These are phyloP conservation scores for Exaiptasia diaphana DNA, from an alignment of 64 coral and sea anemone species.

Conservation along the genomic window DNA sequence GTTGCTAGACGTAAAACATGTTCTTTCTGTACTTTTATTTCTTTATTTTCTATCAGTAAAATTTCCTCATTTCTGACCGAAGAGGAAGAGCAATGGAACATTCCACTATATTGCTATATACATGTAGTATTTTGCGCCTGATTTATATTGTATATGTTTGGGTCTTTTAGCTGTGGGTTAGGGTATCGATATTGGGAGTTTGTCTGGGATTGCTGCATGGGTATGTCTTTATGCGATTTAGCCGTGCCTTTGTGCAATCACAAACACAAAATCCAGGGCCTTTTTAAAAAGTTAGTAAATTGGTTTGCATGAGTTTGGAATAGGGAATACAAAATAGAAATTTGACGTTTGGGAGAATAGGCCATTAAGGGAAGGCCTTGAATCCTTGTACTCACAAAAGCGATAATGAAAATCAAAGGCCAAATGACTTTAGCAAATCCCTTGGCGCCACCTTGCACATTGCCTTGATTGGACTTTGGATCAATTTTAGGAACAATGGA, in stretches of 20 bases:
- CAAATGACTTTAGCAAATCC: slow-evolving; percentile 65
- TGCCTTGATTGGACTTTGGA: not conserved
- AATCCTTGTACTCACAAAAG: slow-evolving; percentile 81
- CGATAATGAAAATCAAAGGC: slow-evolving; percentile 74
- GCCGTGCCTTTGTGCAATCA: not conserved
- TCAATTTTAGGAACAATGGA: slow-evolving; percentile 57
- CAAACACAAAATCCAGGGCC: not conserved
- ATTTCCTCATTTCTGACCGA: no score
- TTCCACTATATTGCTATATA: no score
- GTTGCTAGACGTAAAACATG: not conserved
- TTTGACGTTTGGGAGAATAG: not conserved
- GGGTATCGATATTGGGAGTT: no score
- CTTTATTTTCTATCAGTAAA: not conserved
- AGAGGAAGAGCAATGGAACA: no score
- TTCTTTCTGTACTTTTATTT: not conserved
- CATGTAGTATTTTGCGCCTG: no score
- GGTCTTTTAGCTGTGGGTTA: no score
- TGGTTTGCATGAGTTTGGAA: no score
- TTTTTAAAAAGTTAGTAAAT: not conserved
- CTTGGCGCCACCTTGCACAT: slow-evolving; percentile 57
- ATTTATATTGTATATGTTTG: no score
- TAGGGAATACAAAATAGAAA: not conserved
- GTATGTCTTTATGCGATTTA: no score
- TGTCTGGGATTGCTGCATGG: not conserved
- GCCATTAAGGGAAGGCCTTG: no score